Conservation (phyloP, 2,113 vertebrate species). For the Grus americana region DNA sequence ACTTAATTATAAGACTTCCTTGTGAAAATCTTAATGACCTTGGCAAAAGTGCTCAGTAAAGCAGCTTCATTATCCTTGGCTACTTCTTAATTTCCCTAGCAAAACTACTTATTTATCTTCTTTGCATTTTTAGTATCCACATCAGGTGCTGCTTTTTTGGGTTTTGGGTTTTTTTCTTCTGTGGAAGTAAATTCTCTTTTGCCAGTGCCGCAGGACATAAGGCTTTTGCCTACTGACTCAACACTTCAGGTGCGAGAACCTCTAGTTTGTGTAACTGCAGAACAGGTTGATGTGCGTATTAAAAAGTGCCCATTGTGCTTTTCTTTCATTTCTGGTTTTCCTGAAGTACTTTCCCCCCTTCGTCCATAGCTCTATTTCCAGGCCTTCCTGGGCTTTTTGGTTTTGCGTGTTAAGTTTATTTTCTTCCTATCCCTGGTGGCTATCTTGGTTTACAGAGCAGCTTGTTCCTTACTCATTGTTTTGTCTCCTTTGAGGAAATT, state of each 20-base stretch:
- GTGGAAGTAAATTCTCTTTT: background rate
- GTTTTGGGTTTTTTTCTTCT: background rate
- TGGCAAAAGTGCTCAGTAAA: background rate
- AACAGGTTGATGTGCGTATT: background rate
- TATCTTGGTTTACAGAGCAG: constrained; percentile 12
- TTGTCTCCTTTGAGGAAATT: constrained; percentile 45
- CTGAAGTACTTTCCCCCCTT: background rate
- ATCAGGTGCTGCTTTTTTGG: background rate
- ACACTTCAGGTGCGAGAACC: background rate
- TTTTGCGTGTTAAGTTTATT: constrained; percentile 6
- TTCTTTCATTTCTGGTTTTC: background rate
- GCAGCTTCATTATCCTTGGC: background rate
- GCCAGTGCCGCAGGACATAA: background rate
- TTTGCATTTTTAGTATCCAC: background rate
- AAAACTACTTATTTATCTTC: background rate
- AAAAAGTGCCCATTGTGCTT: background rate
- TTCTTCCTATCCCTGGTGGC: background rate
- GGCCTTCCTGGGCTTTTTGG: background rate
- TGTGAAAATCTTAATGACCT: background rate
- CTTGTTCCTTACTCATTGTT: constrained; percentile 30
- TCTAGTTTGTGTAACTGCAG: background rate
- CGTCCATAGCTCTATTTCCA: background rate
- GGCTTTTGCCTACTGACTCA: background rate
- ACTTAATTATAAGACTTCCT: background rate
- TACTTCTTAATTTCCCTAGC: background rate